Evolutionary conservation across 2,888 invertebrate genomes (phyloP), one percentile per base, ranked within the genome.

Genomic region (Sphaerophoria rueppellii): DNA sequence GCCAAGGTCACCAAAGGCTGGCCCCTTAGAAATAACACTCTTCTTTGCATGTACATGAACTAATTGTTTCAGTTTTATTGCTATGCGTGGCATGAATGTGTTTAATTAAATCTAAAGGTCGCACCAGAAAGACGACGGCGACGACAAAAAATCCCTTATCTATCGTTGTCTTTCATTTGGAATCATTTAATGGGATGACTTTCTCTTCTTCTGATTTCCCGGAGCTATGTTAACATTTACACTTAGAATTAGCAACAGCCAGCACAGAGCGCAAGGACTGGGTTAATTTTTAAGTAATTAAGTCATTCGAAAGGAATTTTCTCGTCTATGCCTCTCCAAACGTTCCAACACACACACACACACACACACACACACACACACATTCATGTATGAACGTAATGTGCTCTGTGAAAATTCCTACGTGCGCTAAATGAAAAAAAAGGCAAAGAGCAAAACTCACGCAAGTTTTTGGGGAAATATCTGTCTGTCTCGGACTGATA

Each of bases 71-170:
- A 24, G 67, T 83, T 83, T 83, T 83, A 83, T 80, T 83, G 80
- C 80, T 52, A 72, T 57, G 80, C 80, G 80, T 83, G 83, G 72
- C 80, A 83, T 67, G 83, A 83, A 83, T 83, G 80, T 83, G 61
- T 83, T 83, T 83, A 83, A 83, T 83, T 83, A 83, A 83, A 76
- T 79, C 72, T 61, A 80, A 76, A 83, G 83, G 83, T 83, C 83
- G 63, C 67, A 60, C 46, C 78, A 74, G 69, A 80, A 35, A 43
- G 34, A 69, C 81, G 50, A 40, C 6, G 12, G 12, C 6, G 40
- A 43, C 40, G 11, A 11, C 40, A 9, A 40, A 48, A 55, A 61
- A 73, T 74, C 60, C 57, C 63, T 63, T 73, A 73, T 65, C 78
- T 82, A 54, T 73, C 52, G 40, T 67, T 43, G 60, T 54, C 14